Evolutionary conservation across 2,113 vertebrate genomes (phyloP).

Genomic region (Noturus placidus): DNA sequence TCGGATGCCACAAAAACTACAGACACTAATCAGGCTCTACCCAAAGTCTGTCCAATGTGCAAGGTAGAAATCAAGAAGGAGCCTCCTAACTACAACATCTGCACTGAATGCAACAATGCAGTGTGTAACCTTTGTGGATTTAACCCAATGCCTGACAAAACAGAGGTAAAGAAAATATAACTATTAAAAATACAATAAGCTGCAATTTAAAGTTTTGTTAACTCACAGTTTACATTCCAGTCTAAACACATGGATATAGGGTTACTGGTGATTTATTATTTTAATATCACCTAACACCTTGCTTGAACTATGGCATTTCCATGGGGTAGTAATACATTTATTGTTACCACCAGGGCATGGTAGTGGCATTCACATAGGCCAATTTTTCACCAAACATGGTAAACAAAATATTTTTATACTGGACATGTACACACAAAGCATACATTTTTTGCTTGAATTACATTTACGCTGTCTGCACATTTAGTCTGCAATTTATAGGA

Average conservation of each 20-base stretch:
- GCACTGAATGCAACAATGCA: conserved; percentile 86
- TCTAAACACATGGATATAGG: not conserved
- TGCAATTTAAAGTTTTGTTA: not conserved
- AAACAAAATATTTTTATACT: not conserved
- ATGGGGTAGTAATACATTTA: not conserved
- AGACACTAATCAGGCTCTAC: conserved; percentile 28
- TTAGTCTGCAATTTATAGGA: too few relatives aligned
- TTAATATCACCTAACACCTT: not conserved
- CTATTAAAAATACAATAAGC: not conserved
- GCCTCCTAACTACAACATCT: conserved; percentile 85
- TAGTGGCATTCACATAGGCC: not conserved
- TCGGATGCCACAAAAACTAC: conserved; percentile 39
- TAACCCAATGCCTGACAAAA: conserved; percentile 87
- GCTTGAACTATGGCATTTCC: not conserved
- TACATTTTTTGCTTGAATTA: not conserved
- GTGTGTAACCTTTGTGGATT: conserved; percentile 98
- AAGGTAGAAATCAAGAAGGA: conserved; percentile 75
- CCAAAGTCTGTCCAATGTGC: conserved; percentile 44
- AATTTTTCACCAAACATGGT: not conserved
- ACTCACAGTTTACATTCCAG: not conserved
- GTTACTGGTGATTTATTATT: not conserved
- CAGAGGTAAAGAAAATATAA: conserved; percentile 72
- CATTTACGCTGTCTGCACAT: not conserved
- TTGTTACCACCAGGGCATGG: not conserved
- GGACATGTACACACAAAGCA: not conserved